Percentiles rank a stretch among this genome's conserved stretches.
These are phyloP conservation scores for Plagiodera versicolora DNA, from an alignment of 2,888 invertebrate genomes.

Conservation along the genomic window DNA sequence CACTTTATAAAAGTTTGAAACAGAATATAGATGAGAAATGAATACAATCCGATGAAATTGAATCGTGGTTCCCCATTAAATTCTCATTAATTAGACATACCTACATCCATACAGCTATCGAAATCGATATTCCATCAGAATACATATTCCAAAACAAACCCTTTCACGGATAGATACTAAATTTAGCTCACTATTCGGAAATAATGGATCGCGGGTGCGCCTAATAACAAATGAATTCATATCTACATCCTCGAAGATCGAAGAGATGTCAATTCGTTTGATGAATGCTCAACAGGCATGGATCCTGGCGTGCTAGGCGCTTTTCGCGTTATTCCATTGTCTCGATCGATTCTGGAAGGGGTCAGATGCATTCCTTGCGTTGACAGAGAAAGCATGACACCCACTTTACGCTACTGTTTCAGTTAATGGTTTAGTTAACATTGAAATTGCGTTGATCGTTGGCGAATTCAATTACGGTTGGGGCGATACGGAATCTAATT, in stretches of 20 bases:
- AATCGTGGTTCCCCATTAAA: no score
- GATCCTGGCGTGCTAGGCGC: neutral
- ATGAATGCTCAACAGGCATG: constrained; percentile 1
- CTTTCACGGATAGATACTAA: neutral
- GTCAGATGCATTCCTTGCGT: neutral
- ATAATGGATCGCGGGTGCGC: neutral
- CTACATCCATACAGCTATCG: neutral
- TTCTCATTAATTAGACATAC: no score
- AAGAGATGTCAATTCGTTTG: neutral
- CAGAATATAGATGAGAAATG: no score
- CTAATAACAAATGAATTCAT: neutral
- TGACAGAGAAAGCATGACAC: no score
- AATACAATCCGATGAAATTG: no score
- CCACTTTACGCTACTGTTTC: no score
- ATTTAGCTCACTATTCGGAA: neutral
- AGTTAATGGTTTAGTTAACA: no score
- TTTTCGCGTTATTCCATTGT: neutral
- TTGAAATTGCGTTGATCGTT: no score
- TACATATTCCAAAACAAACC: neutral
- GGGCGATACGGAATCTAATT: no score
- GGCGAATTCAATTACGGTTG: no score
- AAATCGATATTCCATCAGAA: neutral
- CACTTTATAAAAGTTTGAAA: no score
- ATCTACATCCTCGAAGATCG: neutral
- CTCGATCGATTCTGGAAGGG: neutral